Base-by-base conservation (phyloP, 2,888 invertebrate species). In the Cephalotes varians region DNA sequence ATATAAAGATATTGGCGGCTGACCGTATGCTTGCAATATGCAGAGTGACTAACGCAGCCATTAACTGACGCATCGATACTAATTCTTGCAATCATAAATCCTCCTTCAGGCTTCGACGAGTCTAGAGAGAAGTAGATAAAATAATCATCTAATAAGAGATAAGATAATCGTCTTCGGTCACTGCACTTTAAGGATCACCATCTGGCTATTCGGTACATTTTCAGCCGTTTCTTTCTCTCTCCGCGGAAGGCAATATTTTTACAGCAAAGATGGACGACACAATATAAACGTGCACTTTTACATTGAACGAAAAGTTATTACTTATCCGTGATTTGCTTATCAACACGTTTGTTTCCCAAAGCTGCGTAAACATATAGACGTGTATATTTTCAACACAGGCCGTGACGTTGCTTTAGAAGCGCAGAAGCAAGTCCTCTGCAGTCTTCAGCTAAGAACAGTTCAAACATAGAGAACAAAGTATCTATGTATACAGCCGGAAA, bases 201-300 rank as follows among this genome's bases (percentile, higher is more conserved):
- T n/a, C 37, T 25, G n/a, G 1, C 3, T 51, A 18, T 49, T 31
- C n/a, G 28, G 4, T 49, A 21, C 6, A 6, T 7, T 21, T 28
- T 34, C 31, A 7, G 5, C 25, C 5, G 47, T 64, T 21, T 54
- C 54, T 12, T 15, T 74, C 12, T 73, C n/a, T 44, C 71, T 21
- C 15, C n/a, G 25, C 54, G 37, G 12, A 51, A 84, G 81, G 64
- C 56, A 49, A 62, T 74, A 40, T 74, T 82, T 84, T 65, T 82
- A 84, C 82, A 84, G 81, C 71, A 47, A 47, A 60, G 28, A 4
- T 73, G 51, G 69, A 84, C 76, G 72, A 51, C 71, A 82, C 64
- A 82, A 34, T 21, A 47, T 74, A 49, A 54, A 62, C 65, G 65
- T 56, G 40, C 37, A 65, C 37, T 51, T 28, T 64, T 58, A 64